Evolutionary conservation across 2,797 vertebrate species (phyloP), one percentile per base, ranked within the genome.

Genomic region (Remorina albescens): DNA sequence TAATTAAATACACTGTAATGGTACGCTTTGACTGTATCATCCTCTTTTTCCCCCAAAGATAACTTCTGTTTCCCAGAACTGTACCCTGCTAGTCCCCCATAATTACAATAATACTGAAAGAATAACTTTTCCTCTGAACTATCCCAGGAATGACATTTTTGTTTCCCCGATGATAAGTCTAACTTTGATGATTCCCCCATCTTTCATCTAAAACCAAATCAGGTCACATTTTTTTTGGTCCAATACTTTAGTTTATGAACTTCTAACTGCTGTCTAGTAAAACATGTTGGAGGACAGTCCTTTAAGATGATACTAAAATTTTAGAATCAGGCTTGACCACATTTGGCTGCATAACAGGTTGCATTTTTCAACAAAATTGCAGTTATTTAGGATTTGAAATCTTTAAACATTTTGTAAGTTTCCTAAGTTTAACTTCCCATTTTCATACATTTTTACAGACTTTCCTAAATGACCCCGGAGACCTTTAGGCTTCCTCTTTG

Each of bases 401-500:
- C 1, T 55, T 13, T 41, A 13, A 41, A 41, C 39, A 2, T 41
- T 41, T 39, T 13, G 16, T 42, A 19, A 42, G 16, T 42, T 30
- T 21, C 3, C 19, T 0, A 8, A 53, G 8, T 66, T 58, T 51
- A 59, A 51, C 41, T 80, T 84, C 39, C 25, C 32, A 3, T 46
- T 76, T 76, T 61, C 10, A 32, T 21, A 21, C 1, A 23, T n/a
- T 69, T 67, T 36, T 4, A 37, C 19, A 55, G 8, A 56, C 16
- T 15, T 46, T 70, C 2, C 6, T n/a, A 25, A 42, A 19, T 6
- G 13, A 9, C 46, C n/a, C 59, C 30, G 42, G 30, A 57, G 59
- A 69, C 42, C 32, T 36, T 28, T 28, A 42, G 4, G 85, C 59
- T 79, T 87, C 79, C 63, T 73, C 67, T 85, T 65, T 55, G 4